Evolutionary conservation across 2,797 vertebrate genomes (phyloP).

Genomic region (Odontamblyopus lacepedii): DNA sequence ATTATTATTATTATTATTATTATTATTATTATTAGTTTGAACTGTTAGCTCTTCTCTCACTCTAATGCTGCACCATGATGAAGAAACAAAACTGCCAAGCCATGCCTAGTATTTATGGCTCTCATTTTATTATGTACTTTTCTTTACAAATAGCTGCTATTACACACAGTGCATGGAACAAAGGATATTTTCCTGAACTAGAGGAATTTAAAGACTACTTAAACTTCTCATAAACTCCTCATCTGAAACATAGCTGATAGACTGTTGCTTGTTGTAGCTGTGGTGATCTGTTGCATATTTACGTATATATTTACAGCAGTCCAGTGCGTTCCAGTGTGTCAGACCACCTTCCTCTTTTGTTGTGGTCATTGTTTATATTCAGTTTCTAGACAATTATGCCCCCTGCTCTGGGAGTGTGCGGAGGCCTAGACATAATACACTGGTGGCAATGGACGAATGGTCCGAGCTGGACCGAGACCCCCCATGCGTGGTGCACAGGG

Average conservation of each 20-base stretch:
- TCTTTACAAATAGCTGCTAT: background rate
- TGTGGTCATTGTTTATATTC: conserved; percentile 78
- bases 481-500: conserved; percentile 65
- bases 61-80: too few relatives aligned
- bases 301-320: conserved; percentile 2
- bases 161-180: background rate
- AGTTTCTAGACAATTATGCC: conserved; percentile 72
- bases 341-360: conserved; percentile 62
- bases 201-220: background rate
- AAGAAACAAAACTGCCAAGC: too few relatives aligned
- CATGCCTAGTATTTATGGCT: too few relatives aligned
- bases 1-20: background rate
- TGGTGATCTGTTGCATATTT: too few relatives aligned
- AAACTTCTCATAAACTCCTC: too few relatives aligned
- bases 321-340: conserved; percentile 27
- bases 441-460: conserved; percentile 62
- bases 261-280: too few relatives aligned
- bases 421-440: conserved; percentile 75
- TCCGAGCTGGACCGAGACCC: conserved; percentile 58
- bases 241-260: too few relatives aligned
- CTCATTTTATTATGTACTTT: too few relatives aligned
- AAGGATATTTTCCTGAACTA: background rate
- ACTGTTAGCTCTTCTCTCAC: background rate
- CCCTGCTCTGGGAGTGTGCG: conserved; percentile 34
- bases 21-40: background rate